These are phyloP conservation scores for Aricia agestis DNA, from an alignment of 1,140 invertebrate genomes.

Conservation along the genomic window DNA sequence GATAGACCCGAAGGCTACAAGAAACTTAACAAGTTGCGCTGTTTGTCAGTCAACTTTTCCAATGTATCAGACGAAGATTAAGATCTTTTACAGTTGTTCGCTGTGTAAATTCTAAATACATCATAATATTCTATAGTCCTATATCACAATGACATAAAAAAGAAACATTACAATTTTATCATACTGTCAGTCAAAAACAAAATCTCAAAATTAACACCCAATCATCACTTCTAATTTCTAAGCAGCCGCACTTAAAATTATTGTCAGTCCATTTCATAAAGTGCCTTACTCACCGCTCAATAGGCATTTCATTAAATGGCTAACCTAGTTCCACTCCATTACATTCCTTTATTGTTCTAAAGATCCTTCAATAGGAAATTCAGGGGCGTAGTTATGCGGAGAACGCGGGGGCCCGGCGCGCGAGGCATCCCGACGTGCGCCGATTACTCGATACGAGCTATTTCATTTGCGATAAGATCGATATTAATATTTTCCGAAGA, in stretches of 20 bases:
- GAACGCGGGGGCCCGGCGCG: not conserved
- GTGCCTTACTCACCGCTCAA: not conserved
- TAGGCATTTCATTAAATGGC: slow-evolving; percentile 13
- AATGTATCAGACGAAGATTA: no score
- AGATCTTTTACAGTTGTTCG: no score
- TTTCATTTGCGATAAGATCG: not conserved
- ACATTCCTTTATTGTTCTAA: slow-evolving; percentile 14
- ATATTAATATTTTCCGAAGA: slow-evolving; percentile 3
- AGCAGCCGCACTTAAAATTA: not conserved
- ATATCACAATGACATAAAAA: no score
- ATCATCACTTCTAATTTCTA: no score
- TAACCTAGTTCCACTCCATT: slow-evolving; percentile 6
- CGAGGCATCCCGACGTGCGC: not conserved
- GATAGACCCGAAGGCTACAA: no score
- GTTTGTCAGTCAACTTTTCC: no score
- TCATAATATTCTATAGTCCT: no score
- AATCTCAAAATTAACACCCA: no score
- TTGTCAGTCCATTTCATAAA: not conserved
- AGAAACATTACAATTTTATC: no score
- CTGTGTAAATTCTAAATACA: no score
- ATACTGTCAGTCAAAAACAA: no score
- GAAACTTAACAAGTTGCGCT: no score
- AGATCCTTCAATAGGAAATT: slow-evolving; percentile 5
- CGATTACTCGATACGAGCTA: not conserved
- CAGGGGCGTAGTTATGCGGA: not conserved